Evolutionary conservation across 2,113 vertebrate genomes (phyloP).

Genomic region (Cochlearius cochlearius): DNA sequence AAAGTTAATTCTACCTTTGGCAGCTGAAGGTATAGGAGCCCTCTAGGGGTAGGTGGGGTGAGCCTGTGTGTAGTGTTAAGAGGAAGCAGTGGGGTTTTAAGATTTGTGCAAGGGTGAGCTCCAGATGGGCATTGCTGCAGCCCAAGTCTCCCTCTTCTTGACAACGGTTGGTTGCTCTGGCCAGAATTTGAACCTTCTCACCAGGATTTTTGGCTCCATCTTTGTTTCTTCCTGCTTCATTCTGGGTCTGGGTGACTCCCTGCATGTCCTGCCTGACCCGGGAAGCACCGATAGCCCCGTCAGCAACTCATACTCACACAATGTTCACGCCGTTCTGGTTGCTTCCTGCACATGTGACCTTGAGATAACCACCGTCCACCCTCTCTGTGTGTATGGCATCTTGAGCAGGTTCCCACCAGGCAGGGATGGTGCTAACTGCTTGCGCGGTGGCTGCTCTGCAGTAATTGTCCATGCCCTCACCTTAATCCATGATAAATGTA

Average conservation of each 20-base stretch:
- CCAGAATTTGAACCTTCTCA: background rate
- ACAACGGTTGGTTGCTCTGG: background rate
- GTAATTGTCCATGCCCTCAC: background rate
- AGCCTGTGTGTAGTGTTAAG: background rate
- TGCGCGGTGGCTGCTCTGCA: background rate
- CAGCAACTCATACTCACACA: constrained; percentile 11
- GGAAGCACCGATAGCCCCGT: background rate
- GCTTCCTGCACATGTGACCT: constrained; percentile 1
- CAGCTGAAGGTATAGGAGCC: background rate
- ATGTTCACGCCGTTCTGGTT: background rate
- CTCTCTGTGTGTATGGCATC: background rate
- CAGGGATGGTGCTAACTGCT: background rate
- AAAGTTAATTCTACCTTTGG: background rate
- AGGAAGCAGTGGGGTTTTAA: background rate
- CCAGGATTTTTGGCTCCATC: background rate
- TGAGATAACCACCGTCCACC: background rate
- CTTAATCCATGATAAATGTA: background rate
- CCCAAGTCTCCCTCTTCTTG: background rate
- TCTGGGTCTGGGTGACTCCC: background rate
- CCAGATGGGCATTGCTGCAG: background rate
- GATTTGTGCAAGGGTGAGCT: background rate
- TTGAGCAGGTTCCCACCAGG: constrained; percentile 2
- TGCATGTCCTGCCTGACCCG: constrained; percentile 15
- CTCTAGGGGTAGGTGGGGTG: background rate
- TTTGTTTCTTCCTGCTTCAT: background rate